phyloP scores from a whole-genome alignment of 2,888 invertebrate species.

The Muscina levida region DNA sequence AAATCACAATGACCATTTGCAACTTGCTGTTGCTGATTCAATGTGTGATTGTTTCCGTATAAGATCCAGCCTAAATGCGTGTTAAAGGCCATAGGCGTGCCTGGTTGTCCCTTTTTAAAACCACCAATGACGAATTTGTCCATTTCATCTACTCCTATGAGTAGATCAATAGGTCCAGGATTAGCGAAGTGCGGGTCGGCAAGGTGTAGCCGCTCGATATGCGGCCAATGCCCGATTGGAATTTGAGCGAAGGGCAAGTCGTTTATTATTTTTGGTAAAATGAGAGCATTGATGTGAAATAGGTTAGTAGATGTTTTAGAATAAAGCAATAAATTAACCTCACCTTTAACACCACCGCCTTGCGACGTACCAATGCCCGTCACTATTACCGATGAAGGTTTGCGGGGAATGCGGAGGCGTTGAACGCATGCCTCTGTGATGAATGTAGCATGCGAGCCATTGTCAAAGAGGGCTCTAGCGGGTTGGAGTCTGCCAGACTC shows the following conservation, averaged over 20 bases:
- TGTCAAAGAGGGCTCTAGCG: conserved; percentile 55
- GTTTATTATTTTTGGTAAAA: conserved; percentile 49
- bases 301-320: neutral
- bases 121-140: conserved; percentile 42
- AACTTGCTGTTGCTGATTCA: no score
- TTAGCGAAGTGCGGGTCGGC: conserved; percentile 41
- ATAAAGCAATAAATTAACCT: no score
- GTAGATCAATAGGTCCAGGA: conserved; percentile 37
- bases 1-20: no score
- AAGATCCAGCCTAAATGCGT: conserved; percentile 61
- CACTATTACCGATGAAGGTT: conserved; percentile 43
- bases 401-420: conserved; percentile 42
- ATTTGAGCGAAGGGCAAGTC: conserved; percentile 43
- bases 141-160: conserved; percentile 49
- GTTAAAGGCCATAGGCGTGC: no score
- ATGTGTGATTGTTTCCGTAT: no score
- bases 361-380: conserved; percentile 44
- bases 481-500: conserved; percentile 14
- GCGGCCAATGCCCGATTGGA: neutral
- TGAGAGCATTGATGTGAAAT: conserved; percentile 42
- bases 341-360: no score
- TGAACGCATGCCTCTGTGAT: conserved; percentile 59
- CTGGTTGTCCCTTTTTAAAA: no score
- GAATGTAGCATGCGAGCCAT: conserved; percentile 53
- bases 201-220: conserved; percentile 42